Evolutionary conservation across 2,797 vertebrate species (phyloP), one percentile per base, ranked within the genome.

Genomic region (Sciurus vulgaris): DNA sequence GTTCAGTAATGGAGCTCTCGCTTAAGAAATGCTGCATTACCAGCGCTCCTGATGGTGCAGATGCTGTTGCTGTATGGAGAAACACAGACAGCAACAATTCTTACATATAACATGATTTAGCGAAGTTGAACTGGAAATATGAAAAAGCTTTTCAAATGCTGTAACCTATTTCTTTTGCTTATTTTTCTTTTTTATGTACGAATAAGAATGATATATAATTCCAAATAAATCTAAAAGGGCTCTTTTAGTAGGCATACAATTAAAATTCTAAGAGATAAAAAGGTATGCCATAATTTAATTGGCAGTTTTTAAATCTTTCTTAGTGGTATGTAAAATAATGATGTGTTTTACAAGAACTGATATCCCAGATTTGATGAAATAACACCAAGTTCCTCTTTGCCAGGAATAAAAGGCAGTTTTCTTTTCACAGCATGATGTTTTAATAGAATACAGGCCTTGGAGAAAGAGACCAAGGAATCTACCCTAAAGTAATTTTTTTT

Each of bases 331-430:
- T 89, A 90, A 88, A 95, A 86, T 88, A 93, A 85, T 26, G 88
- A 51, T 93, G 47, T 93, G 54, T 93, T 96, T 94, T 86, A 92
- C 0, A 89, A 82, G 95, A 93, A 81, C 59, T 15, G 30, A 54
- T 94, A 92, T 84, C 77, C 51, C 49, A 69, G 82, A 59, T 96
- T 86, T 89, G 81, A 94, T 96, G 88, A 94, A 87, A 82, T 92
- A 81, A 14, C 65, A 38, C 74, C 61, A 89, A 85, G 18, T 6
- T 85, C 35, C 73, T 54, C 3, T 92, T 26, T n/a, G 44, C 35
- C 69, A 73, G 5, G 61, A 82, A 49, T 67, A 79, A 84, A 76
- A 38, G 33, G 73, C 77, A 93, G 44, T 38, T 56, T 83, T 91
- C 63, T 70, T 51, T 87, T 79, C 72, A 69, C 26, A 92, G 73